Percentiles rank a stretch among this genome's conserved stretches.
These are phyloP conservation scores for Felis chaus DNA, from an alignment of 2,113 vertebrate species.

Conservation along the genomic window DNA sequence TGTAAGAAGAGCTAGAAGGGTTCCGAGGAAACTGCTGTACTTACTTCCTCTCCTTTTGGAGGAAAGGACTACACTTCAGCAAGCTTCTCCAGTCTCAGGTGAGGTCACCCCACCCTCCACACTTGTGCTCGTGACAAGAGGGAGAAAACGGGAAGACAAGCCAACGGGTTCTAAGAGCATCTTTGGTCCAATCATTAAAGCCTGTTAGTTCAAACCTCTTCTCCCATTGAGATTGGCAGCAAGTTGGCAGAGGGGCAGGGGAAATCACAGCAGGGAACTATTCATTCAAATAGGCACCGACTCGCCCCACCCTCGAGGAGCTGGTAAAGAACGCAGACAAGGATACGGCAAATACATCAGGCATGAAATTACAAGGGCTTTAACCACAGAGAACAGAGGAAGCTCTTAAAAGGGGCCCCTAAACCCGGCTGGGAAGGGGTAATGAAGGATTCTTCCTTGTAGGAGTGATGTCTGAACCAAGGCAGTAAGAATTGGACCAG, in stretches of 20 bases:
- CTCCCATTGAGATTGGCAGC: neutral
- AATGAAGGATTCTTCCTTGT: neutral
- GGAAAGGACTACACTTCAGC: neutral
- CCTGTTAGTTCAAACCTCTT: neutral
- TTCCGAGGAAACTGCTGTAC: neutral
- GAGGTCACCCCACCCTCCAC: neutral
- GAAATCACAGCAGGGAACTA: neutral
- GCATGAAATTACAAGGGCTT: neutral
- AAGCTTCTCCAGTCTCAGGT: neutral
- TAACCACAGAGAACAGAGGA: neutral
- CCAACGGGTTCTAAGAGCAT: neutral
- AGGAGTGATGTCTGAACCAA: neutral
- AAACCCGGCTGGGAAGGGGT: neutral
- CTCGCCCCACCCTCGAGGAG: neutral
- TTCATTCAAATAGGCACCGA: neutral
- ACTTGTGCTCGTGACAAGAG: fast-evolving
- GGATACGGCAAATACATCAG: neutral
- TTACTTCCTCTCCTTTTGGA: neutral
- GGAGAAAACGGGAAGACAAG: neutral
- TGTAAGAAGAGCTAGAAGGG: neutral
- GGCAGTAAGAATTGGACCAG: neutral
- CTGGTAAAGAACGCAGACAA: neutral
- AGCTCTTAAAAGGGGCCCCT: neutral
- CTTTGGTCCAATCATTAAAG: neutral
- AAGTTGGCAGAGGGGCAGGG: neutral